Percentiles rank a stretch among this genome's conserved stretches.
Evolutionary conservation across 2,113 vertebrate genomes (phyloP).

Genomic region (Paracanthobrama guichenoti): DNA sequence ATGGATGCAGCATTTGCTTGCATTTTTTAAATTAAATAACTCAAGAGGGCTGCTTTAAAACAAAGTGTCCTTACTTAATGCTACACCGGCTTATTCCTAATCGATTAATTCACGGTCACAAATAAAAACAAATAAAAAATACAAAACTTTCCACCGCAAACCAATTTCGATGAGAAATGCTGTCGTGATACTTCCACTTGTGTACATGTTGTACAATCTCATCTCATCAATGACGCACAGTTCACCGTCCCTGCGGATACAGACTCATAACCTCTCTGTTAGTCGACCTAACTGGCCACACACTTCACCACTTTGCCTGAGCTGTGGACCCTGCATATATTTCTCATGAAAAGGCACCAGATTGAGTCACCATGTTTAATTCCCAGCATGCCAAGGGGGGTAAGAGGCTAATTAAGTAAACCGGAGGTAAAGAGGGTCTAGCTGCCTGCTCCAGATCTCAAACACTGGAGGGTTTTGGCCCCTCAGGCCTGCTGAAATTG

Average conservation of each 20-base stretch:
- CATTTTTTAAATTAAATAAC: constrained; percentile 7
- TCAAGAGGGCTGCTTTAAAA: constrained; percentile 25
- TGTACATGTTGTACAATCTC: background rate
- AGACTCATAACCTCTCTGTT: constrained; percentile 14
- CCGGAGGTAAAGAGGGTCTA: constrained; percentile 38
- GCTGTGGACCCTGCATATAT: constrained; percentile 4
- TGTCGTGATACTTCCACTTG: background rate
- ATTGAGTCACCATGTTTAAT: constrained; percentile 49
- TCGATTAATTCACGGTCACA: constrained; percentile 23
- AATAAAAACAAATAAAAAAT: no score
- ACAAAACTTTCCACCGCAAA: constrained; percentile 3
- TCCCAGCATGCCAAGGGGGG: constrained; percentile 41
- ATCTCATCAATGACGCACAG: background rate
- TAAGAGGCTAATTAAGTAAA: constrained; percentile 59
- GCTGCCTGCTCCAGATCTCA: constrained; percentile 39
- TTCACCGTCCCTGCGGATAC: background rate
- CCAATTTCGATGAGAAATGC: background rate
- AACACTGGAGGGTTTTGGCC: constrained; percentile 40
- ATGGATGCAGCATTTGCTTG: constrained; percentile 1
- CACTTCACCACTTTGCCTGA: background rate
- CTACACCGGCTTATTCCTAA: background rate
- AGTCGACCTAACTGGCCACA: constrained; percentile 7
- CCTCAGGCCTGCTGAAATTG: constrained; percentile 45
- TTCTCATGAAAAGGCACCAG: constrained; percentile 4
- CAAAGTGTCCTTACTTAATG: background rate